Evolutionary conservation across 2,888 invertebrate species (phyloP).

Genomic region (Oscheius sp.): DNA sequence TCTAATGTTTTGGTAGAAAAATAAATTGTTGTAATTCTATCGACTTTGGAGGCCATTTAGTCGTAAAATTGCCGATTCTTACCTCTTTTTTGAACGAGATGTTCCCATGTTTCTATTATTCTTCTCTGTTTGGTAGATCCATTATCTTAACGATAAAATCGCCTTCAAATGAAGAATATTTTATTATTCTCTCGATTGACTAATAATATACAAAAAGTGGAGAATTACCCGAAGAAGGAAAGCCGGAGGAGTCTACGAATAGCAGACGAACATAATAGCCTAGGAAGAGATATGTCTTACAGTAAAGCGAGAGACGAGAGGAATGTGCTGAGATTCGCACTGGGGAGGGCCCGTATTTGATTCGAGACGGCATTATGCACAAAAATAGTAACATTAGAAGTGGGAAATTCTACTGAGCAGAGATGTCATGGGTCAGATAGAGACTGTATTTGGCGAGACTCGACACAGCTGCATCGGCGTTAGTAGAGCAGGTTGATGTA

Average conservation of each 20-base stretch:
- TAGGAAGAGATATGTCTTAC: slow-evolving; percentile 16
- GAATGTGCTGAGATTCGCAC: slow-evolving; percentile 17
- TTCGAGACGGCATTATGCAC: background rate
- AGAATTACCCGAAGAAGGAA: slow-evolving; percentile 13
- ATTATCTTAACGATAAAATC: too few species aligned
- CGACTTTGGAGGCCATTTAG: too few species aligned
- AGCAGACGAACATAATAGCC: background rate
- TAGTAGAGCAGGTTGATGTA: slow-evolving; percentile 39
- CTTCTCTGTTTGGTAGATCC: too few species aligned
- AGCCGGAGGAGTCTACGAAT: slow-evolving; percentile 4
- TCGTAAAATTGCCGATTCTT: too few species aligned
- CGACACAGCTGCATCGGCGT: slow-evolving; percentile 41
- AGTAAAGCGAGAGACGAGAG: slow-evolving; percentile 1
- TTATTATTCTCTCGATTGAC: too few species aligned
- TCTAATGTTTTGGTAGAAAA: too few species aligned
- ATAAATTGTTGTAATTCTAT: too few species aligned
- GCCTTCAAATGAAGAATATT: too few species aligned
- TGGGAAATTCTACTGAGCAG: background rate
- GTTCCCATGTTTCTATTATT: too few species aligned
- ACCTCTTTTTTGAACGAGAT: too few species aligned
- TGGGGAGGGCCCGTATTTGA: slow-evolving; percentile 6
- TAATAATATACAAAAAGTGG: background rate
- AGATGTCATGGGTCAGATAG: slow-evolving; percentile 37
- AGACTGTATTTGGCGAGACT: slow-evolving; percentile 49
- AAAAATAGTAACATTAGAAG: background rate